phyloP scores from a whole-genome alignment of 1,140 invertebrate species.

The Conus ventricosus region DNA sequence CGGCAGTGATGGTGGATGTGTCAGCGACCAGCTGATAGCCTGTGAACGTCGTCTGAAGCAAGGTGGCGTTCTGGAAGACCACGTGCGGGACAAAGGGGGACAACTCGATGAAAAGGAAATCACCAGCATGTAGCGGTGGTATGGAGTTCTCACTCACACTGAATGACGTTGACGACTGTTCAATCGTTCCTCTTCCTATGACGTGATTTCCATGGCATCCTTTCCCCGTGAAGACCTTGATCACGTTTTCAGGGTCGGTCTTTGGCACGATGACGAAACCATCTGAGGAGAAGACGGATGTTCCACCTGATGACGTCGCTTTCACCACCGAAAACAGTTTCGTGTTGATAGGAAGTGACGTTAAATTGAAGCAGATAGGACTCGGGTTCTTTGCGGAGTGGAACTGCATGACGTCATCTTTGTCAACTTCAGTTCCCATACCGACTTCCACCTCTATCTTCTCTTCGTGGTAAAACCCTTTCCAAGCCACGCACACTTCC shows the following conservation, averaged over 20 bases:
- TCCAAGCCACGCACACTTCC: neutral
- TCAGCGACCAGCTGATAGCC: slow-evolving; percentile 33
- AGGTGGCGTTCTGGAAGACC: neutral
- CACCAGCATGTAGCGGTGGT: neutral
- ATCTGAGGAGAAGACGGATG: neutral
- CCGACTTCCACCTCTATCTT: neutral
- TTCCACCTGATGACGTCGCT: neutral
- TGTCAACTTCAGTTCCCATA: neutral
- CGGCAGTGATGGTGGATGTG: neutral
- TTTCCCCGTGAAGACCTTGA: slow-evolving; percentile 15
- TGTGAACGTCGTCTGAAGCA: slow-evolving; percentile 10
- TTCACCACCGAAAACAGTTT: neutral
- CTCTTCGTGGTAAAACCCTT: neutral
- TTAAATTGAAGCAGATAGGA: neutral
- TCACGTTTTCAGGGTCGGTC: neutral
- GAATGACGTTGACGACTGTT: no score
- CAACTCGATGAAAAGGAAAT: neutral
- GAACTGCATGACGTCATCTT: neutral
- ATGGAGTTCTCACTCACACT: no score
- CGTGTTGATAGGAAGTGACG: slow-evolving; percentile 7
- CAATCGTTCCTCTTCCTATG: neutral
- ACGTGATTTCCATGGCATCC: neutral
- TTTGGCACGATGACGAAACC: slow-evolving; percentile 2
- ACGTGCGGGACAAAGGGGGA: neutral
- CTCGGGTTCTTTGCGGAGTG: neutral